These are phyloP conservation scores for Anguilla marmorata DNA, from an alignment of 2,797 vertebrate species.

Conservation along the genomic window DNA sequence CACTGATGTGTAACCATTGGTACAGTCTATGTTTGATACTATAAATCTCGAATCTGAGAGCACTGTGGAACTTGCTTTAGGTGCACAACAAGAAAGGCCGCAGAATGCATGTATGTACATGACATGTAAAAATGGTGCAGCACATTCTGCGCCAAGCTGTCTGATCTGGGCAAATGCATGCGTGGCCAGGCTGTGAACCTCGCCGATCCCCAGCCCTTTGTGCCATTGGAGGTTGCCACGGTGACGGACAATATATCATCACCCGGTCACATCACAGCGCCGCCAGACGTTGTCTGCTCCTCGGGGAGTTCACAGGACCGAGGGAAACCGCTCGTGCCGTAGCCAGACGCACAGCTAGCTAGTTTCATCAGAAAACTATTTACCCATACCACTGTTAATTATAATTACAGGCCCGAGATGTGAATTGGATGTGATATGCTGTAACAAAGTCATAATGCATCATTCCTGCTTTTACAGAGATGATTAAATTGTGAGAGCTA, in stretches of 20 bases:
- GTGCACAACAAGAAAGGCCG: neutral
- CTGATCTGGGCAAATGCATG: neutral
- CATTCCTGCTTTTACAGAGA: neutral
- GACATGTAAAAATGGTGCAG: neutral
- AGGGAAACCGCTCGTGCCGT: neutral
- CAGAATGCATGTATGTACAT: neutral
- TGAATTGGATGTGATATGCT: neutral
- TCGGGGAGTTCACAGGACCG: neutral
- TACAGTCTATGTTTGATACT: neutral
- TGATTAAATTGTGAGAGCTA: conserved; percentile 2
- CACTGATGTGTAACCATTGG: neutral
- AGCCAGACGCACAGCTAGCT: neutral
- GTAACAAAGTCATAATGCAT: conserved; percentile 14
- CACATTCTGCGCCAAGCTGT: neutral
- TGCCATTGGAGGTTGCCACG: neutral
- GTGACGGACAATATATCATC: neutral
- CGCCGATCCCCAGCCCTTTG: neutral
- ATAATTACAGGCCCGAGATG: neutral
- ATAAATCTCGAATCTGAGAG: neutral
- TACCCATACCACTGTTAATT: neutral
- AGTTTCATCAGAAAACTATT: neutral
- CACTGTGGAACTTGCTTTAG: neutral
- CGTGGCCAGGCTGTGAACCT: neutral
- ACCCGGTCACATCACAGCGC: neutral
- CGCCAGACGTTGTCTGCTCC: neutral